Evolutionary conservation across 2,888 invertebrate genomes (phyloP).

Genomic region (Unio pictorum): DNA sequence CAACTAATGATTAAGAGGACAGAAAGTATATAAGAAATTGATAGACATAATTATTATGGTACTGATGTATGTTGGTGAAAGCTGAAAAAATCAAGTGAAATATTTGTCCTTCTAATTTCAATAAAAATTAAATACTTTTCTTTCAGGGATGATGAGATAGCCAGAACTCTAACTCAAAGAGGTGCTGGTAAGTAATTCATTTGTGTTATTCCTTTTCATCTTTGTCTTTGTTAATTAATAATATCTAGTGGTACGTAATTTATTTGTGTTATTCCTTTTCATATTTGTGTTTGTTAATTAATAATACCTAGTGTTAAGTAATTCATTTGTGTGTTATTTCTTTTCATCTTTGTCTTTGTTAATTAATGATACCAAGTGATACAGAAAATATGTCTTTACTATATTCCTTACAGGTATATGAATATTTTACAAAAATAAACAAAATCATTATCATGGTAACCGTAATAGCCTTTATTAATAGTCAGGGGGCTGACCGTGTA

Average conservation of each 20-base stretch:
- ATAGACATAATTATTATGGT: too few relatives aligned
- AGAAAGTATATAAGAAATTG: too few relatives aligned
- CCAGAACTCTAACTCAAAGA: conserved; percentile 18
- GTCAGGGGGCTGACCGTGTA: too few relatives aligned
- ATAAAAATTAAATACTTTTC: conserved; percentile 1
- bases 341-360: not conserved
- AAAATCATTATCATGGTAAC: too few relatives aligned
- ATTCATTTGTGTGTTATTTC: not conserved
- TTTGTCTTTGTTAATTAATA: not conserved
- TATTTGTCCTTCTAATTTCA: not conserved
- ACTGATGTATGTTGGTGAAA: too few relatives aligned
- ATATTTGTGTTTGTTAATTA: not conserved
- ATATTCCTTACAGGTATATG: too few relatives aligned
- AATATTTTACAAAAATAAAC: too few relatives aligned
- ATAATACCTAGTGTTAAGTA: conserved; percentile 5
- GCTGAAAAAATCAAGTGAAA: too few relatives aligned
- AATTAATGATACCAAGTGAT: too few relatives aligned
- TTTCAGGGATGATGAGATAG: conserved; percentile 18
- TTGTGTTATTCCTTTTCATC: not conserved
- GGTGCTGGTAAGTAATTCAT: conserved; percentile 17
- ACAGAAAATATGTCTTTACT: too few relatives aligned
- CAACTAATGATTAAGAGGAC: too few relatives aligned
- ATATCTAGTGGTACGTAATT: not conserved
- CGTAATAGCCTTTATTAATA: too few relatives aligned
- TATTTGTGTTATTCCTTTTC: not conserved